Base-by-base conservation (phyloP, 1,140 invertebrate species). In the Chironomus striatipennis region DNA sequence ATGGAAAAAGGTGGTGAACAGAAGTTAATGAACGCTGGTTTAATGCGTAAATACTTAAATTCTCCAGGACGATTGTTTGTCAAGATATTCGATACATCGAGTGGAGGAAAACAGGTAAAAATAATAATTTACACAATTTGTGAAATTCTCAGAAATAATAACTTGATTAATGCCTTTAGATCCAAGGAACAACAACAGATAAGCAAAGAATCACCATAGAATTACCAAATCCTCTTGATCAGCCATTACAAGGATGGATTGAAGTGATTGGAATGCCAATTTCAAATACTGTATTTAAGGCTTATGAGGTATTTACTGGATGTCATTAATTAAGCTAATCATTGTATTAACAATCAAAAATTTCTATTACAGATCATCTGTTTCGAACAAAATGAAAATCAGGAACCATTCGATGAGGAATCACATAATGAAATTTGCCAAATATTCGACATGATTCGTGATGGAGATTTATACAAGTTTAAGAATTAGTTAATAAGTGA, bases 381-480 rank as follows among this genome's bases (percentile, higher is more conserved):
- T 7, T 70, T 70, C 6, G 65, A 70, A 10, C 65, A 70, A 12
- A 18, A 70, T 21, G 65, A 18, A 6, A 70, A 21, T 20, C n/a
- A 70, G n/a, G 65, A 70, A 12, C 65, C 65, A 20, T 70, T 70
- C 7, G 65, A 70, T 70, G 65, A 70, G 20, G 65, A 70, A 20
- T 70, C 65, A 10, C 65, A 70, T 20, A 70, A 70, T 70, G 9
- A 7, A 18, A 70, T 70, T 1, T 10, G n/a, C 47, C 12, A n/a
- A 12, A 57, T 57, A n/a, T 57, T 15, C 5, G 47, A 57, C n/a
- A 12, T n/a, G 5, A 1, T 57, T 15, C 12, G n/a, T 57, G 47
- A 57, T 57, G n/a, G n/a, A 12, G 47, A 57, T n/a, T 15, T 57
- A n/a, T 57, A 57, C n/a, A 57, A 15, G 15, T 57, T 57, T 4